These are phyloP conservation scores for Agelas oroides DNA, from an alignment of 37 sponge, comb jelly and placozoan genomes.

Conservation along the genomic window DNA sequence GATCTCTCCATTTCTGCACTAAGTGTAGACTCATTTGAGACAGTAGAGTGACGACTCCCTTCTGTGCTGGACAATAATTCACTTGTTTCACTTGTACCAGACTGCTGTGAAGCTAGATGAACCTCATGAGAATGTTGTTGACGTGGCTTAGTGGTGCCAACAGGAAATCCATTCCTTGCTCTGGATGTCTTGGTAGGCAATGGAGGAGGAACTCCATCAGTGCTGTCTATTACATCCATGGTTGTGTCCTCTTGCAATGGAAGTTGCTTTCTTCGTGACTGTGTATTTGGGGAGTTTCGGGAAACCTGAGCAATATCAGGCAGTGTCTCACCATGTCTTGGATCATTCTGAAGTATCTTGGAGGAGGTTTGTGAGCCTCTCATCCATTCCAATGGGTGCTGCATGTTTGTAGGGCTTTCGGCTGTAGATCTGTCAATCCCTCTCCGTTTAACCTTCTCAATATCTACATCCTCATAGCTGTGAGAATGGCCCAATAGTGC, in stretches of 20 bases:
- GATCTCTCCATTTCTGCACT: slow-evolving; percentile 3
- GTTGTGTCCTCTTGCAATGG: slow-evolving; percentile 13
- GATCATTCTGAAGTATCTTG: not conserved
- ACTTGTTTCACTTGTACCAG: not conserved
- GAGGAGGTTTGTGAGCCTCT: not conserved
- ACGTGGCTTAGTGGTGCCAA: too few relatives aligned
- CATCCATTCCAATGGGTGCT: slow-evolving; percentile 29
- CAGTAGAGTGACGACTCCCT: not conserved
- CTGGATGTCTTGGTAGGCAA: not conserved
- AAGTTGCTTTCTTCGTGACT: slow-evolving; percentile 31
- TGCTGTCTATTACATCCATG: not conserved
- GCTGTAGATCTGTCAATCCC: not conserved
- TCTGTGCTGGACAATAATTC: slow-evolving; percentile 25
- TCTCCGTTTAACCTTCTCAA: not conserved
- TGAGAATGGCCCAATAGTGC: slow-evolving; percentile 10
- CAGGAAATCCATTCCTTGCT: too few relatives aligned
- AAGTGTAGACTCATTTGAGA: slow-evolving; percentile 4
- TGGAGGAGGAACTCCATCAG: not conserved
- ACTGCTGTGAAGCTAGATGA: too few relatives aligned
- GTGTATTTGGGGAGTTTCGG: not conserved
- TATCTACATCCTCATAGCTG: slow-evolving; percentile 42
- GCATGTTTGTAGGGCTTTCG: not conserved
- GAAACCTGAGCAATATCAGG: not conserved
- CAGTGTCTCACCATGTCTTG: too few relatives aligned
- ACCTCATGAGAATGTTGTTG: too few relatives aligned